Evolutionary conservation across 2,888 invertebrate species (phyloP).

Genomic region (Sabatieria punctata): DNA sequence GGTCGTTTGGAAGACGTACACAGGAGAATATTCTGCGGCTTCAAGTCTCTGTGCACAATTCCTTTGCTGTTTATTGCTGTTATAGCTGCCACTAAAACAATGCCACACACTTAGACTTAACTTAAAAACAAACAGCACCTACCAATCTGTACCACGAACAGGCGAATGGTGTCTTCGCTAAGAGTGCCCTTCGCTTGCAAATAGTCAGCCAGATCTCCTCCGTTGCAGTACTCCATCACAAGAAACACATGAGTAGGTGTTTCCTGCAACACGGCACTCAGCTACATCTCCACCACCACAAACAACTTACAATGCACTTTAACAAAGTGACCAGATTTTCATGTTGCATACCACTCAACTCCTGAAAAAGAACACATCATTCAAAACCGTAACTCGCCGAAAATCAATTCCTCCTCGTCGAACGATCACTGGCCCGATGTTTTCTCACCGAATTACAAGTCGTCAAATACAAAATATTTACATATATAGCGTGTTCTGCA

Average conservation of each 20-base stretch:
- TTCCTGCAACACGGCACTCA: slow-evolving; percentile 44
- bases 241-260: slow-evolving; percentile 82
- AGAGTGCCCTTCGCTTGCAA: slow-evolving; percentile 76
- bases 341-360: slow-evolving; percentile 87
- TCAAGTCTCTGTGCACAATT: slow-evolving; percentile 94
- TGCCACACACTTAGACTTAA: slow-evolving; percentile 7
- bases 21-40: slow-evolving; percentile 95
- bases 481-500: too few species aligned
- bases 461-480: too few species aligned
- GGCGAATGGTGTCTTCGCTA: slow-evolving; percentile 86
- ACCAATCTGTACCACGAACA: slow-evolving; percentile 84
- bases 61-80: slow-evolving; percentile 89
- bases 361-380: slow-evolving; percentile 40
- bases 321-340: slow-evolving; percentile 93
- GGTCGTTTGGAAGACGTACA: slow-evolving; percentile 41
- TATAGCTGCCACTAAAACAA: slow-evolving; percentile 71
- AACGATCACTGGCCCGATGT: too few species aligned
- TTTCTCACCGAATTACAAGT: too few species aligned
- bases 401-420: not conserved
- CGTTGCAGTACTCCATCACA: slow-evolving; percentile 99
- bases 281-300: not conserved
- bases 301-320: slow-evolving; percentile 62
- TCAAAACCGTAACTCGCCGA: not conserved
- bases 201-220: slow-evolving; percentile 95
- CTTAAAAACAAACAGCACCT: slow-evolving; percentile 25